phyloP scores from a whole-genome alignment of 2,888 invertebrate species.

The Caenorhabditis sp. region DNA sequence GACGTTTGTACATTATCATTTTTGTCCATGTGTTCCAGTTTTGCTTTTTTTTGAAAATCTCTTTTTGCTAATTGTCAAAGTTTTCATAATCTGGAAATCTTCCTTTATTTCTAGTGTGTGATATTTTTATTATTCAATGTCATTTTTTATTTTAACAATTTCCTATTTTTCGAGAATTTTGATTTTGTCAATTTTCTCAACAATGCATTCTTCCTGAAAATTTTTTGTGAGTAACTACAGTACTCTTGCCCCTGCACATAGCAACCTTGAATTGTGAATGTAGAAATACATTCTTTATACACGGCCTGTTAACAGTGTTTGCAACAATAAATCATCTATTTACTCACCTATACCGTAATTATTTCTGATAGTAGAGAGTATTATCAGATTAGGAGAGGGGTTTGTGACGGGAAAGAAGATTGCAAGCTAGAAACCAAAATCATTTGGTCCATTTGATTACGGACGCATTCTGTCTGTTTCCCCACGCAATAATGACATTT shows the following conservation, averaged over 20 bases:
- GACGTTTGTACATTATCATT: constrained; percentile 5
- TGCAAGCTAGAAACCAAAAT: constrained; percentile 10
- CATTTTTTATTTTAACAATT: too few relatives aligned
- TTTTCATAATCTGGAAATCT: too few relatives aligned
- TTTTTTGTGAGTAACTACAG: not conserved
- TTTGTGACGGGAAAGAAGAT: constrained; percentile 14
- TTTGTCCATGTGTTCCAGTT: constrained; percentile 2
- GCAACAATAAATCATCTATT: constrained; percentile 47
- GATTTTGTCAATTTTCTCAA: too few relatives aligned
- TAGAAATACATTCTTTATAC: not conserved
- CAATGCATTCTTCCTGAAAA: too few relatives aligned
- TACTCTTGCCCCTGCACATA: not conserved
- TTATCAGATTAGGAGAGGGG: constrained; percentile 44
- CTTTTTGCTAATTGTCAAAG: too few relatives aligned
- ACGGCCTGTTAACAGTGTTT: constrained; percentile 30
- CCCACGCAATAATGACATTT: not conserved
- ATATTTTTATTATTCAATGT: too few relatives aligned
- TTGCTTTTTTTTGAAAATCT: constrained; percentile 2
- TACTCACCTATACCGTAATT: constrained; percentile 46
- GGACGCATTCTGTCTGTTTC: not conserved
- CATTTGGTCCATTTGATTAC: not conserved
- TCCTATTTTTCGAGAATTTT: too few relatives aligned
- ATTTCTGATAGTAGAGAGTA: constrained; percentile 14
- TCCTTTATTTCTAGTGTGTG: too few relatives aligned
- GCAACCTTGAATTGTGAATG: too few relatives aligned